phyloP scores from a whole-genome alignment of 2,888 invertebrate species.

The Cloeon dipterum region DNA sequence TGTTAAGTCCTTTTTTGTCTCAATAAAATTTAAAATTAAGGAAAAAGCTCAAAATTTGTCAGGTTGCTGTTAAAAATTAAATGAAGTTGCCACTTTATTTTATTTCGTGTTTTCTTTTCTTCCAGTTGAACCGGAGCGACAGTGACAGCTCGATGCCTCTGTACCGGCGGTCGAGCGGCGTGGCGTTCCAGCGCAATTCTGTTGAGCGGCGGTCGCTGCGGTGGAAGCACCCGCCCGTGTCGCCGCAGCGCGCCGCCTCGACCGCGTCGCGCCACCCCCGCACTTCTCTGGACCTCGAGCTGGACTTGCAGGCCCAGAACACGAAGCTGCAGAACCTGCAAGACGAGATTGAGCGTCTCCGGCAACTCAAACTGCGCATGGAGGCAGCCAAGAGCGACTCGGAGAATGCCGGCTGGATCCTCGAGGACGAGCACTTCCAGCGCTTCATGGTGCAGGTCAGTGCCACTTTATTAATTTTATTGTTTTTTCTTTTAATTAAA shows the following conservation, averaged over 20 bases:
- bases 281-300: slow-evolving; percentile 75
- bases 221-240: slow-evolving; percentile 33
- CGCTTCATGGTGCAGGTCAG: slow-evolving; percentile 31
- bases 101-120: too few species aligned
- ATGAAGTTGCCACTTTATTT: neutral
- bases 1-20: too few species aligned
- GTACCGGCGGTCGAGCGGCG: slow-evolving; percentile 29
- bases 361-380: slow-evolving; percentile 50
- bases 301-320: slow-evolving; percentile 74
- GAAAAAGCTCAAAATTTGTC: too few species aligned
- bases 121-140: slow-evolving; percentile 77
- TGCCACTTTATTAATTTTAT: too few species aligned
- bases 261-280: slow-evolving; percentile 7
- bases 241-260: slow-evolving; percentile 3
- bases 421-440: slow-evolving; percentile 70
- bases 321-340: slow-evolving; percentile 58
- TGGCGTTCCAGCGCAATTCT: slow-evolving; percentile 74
- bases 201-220: slow-evolving; percentile 77
- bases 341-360: slow-evolving; percentile 59
- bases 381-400: slow-evolving; percentile 69
- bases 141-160: slow-evolving; percentile 92
- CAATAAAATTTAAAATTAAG: too few species aligned
- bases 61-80: too few species aligned
- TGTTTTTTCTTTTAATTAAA: too few species aligned
- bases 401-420: slow-evolving; percentile 62